Conservation (phyloP, 1,140 invertebrate genomes). For the Anastrepha ludens region DNA sequence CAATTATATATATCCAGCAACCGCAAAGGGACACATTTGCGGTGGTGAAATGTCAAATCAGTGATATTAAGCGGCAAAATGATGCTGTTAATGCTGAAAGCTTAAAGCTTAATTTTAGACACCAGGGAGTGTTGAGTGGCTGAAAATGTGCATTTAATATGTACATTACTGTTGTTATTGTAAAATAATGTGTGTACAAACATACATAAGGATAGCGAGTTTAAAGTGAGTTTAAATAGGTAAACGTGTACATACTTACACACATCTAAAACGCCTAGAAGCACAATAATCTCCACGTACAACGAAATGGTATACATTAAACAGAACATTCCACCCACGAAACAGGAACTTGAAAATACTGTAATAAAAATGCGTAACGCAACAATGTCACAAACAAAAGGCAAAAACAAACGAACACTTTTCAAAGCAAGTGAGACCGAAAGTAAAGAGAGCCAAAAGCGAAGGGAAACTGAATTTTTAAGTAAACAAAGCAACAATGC, state of each 20-base stretch:
- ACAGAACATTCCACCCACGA: background rate
- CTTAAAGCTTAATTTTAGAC: constrained; percentile 1
- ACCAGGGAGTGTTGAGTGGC: background rate
- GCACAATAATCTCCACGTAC: background rate
- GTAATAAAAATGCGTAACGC: background rate
- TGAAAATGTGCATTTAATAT: constrained; percentile 30
- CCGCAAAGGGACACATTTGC: background rate
- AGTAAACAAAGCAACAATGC: background rate
- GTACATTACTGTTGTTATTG: background rate
- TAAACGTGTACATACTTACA: background rate
- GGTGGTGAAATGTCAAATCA: constrained; percentile 11
- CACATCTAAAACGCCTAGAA: constrained; percentile 21
- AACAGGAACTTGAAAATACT: background rate
- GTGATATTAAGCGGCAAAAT: constrained; percentile 33
- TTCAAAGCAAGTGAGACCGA: background rate
- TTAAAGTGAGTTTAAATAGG: background rate
- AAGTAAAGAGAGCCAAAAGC: background rate
- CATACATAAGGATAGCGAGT: background rate
- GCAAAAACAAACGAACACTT: constrained; percentile 5
- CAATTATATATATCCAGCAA: background rate
- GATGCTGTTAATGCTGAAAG: constrained; percentile 34
- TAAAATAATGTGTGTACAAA: no score
- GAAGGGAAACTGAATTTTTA: background rate
- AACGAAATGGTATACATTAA: background rate
- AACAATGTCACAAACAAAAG: background rate